Conservation (phyloP, 2,113 vertebrate species). For the Catharus fuscescens region DNA sequence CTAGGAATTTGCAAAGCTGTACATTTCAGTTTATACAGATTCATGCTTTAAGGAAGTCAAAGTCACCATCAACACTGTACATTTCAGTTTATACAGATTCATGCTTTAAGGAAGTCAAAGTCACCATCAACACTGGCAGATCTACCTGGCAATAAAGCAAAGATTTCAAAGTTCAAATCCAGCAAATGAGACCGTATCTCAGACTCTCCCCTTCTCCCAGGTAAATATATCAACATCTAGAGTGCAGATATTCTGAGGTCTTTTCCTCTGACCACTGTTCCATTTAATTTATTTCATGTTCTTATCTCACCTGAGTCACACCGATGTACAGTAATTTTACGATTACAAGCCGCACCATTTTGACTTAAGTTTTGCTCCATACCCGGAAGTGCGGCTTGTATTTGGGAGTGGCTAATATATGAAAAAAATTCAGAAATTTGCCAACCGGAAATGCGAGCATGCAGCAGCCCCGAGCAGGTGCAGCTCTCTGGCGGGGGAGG, state of each 20-base stretch:
- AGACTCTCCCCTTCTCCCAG: neutral
- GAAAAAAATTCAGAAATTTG: no score
- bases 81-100: neutral
- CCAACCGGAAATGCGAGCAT: no score
- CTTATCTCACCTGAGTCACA: neutral
- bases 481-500: no score
- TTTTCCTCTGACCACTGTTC: neutral
- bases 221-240: neutral
- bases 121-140: neutral
- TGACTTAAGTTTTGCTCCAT: no score
- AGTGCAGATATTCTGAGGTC: neutral
- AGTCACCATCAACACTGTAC: neutral
- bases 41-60: neutral
- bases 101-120: neutral
- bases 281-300: neutral
- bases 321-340: neutral
- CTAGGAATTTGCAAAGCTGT: neutral
- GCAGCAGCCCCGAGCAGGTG: no score
- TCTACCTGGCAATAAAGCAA: neutral
- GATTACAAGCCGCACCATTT: no score
- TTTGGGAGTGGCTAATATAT: no score
- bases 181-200: rapidly evolving
- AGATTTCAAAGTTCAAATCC: neutral
- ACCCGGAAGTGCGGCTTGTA: no score
- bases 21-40: rapidly evolving